Percentiles rank a stretch among this genome's conserved stretches.
Evolutionary conservation across 2,797 vertebrate genomes (phyloP).

Genomic region (Platyrinchus mystaceus): DNA sequence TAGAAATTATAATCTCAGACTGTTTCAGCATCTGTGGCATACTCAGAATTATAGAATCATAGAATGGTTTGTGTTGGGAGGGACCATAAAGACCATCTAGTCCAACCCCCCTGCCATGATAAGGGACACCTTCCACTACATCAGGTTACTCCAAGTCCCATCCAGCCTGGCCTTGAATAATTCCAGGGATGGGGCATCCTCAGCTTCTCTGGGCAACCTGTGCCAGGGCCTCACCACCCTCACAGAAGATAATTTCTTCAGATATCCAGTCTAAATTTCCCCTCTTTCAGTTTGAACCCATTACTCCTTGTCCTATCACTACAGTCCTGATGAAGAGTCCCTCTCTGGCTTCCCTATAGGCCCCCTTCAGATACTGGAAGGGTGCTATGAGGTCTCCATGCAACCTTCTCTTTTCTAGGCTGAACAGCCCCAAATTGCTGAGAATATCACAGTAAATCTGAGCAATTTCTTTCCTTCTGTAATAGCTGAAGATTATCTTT

Average conservation of each 20-base stretch:
- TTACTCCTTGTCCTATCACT: not conserved
- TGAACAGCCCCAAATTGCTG: not conserved
- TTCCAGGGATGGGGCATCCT: not conserved
- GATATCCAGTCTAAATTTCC: not conserved
- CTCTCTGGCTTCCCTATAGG: not conserved
- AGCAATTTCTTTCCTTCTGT: not conserved
- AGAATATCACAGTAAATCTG: not conserved
- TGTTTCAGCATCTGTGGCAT: not conserved
- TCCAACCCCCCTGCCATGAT: not conserved
- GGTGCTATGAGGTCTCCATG: not conserved
- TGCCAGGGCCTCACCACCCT: not conserved
- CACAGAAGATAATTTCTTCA: not conserved
- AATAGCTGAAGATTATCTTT: not conserved
- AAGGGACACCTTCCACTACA: not conserved
- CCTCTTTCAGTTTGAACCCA: not conserved
- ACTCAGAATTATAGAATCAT: not conserved
- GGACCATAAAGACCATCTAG: not conserved
- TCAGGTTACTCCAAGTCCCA: accelerated
- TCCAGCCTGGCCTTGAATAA: not conserved
- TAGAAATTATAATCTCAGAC: not conserved
- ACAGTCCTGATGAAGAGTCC: not conserved
- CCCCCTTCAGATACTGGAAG: not conserved
- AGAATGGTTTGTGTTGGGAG: not conserved
- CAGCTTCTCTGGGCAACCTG: not conserved
- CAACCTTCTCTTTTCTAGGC: not conserved